These are phyloP conservation scores for Hydrotaea cyrtoneurina DNA, from an alignment of 2,888 invertebrate genomes.

Conservation along the genomic window DNA sequence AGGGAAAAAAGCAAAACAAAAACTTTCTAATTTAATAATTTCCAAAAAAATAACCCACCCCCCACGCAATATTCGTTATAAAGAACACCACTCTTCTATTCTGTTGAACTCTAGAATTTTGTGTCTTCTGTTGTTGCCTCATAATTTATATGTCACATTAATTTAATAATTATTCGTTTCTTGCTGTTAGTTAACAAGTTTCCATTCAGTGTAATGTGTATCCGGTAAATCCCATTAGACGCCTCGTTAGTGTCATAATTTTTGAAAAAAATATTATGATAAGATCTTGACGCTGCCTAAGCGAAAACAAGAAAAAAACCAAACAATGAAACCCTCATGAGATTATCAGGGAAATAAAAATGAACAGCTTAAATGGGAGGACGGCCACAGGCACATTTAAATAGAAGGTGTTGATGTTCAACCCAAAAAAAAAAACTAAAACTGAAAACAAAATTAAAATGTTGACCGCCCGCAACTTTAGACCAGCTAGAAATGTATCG, in stretches of 20 bases:
- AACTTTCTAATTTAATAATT: no score
- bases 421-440: no score
- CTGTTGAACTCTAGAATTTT: background rate
- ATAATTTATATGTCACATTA: constrained; percentile 35
- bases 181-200: background rate
- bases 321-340: background rate
- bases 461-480: constrained; percentile 19
- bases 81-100: background rate
- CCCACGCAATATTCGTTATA: no score
- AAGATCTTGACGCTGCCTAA: constrained; percentile 18
- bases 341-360: background rate
- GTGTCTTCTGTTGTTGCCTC: background rate
- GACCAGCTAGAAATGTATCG: background rate
- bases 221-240: constrained; percentile 46
- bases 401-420: constrained; percentile 5
- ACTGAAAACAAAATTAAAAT: background rate
- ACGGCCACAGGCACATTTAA: background rate
- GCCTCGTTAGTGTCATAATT: constrained; percentile 56
- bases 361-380: background rate
- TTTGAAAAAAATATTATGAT: constrained; percentile 30
- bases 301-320: background rate
- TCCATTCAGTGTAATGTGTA: background rate
- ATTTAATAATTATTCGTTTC: constrained; percentile 16
- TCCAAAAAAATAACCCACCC: background rate
- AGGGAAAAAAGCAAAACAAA: no score